These are phyloP conservation scores for Limenitis camilla DNA, from an alignment of 2,888 invertebrate genomes.

Conservation along the genomic window DNA sequence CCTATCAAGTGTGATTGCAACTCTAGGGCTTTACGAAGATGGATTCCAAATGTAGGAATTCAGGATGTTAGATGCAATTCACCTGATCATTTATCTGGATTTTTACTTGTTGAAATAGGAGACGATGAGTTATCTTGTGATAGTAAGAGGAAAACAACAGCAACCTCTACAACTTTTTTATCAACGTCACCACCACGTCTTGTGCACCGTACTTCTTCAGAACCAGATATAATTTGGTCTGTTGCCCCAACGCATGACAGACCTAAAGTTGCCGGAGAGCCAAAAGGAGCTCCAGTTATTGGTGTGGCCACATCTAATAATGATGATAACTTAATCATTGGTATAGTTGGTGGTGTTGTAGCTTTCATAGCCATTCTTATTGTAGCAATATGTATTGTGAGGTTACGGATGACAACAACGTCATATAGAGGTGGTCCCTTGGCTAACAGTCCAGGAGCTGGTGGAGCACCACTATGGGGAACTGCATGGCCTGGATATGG, in stretches of 20 bases:
- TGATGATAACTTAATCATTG: conserved; percentile 94
- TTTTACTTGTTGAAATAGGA: conserved; percentile 81
- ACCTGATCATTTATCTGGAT: conserved; percentile 81
- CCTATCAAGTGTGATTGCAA: conserved; percentile 91
- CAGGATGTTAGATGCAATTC: conserved; percentile 77
- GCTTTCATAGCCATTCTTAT: conserved; percentile 92
- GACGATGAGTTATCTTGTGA: conserved; percentile 90
- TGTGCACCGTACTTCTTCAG: conserved; percentile 78
- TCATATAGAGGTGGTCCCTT: conserved; percentile 82
- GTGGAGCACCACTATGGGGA: conserved; percentile 76
- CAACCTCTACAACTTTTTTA: conserved; percentile 48
- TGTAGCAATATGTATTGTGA: conserved; percentile 90
- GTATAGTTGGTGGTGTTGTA: conserved; percentile 94
- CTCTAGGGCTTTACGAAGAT: conserved; percentile 84
- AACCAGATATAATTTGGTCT: conserved; percentile 94
- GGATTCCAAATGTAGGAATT: conserved; percentile 80
- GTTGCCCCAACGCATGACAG: conserved; percentile 81
- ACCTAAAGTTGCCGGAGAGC: conserved; percentile 71
- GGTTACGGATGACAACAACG: conserved; percentile 80
- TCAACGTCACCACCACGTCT: conserved; percentile 65
- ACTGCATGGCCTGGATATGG: conserved; percentile 74
- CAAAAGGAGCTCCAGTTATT: conserved; percentile 74
- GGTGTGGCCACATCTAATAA: conserved; percentile 80
- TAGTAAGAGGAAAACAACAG: conserved; percentile 72
- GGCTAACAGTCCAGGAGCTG: conserved; percentile 76